These are phyloP conservation scores for Eurosta solidaginis DNA, from an alignment of 1,140 invertebrate species.

Conservation along the genomic window DNA sequence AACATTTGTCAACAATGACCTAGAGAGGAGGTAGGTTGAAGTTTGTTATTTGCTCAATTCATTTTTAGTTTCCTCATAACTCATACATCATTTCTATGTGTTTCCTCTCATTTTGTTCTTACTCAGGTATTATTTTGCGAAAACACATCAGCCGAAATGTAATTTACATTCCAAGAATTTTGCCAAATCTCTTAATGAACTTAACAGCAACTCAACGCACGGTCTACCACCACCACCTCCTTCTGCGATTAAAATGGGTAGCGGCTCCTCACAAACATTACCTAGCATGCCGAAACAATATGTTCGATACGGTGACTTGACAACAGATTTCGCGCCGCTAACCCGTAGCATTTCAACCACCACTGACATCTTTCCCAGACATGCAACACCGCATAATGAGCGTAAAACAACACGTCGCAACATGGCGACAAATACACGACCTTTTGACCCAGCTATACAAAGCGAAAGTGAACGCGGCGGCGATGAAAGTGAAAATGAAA, in stretches of 20 bases:
- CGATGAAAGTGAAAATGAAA: not conserved
- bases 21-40: slow-evolving; percentile 28
- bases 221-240: slow-evolving; percentile 16
- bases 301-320: slow-evolving; percentile 46
- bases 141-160: slow-evolving; percentile 49
- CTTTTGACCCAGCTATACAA: not conserved
- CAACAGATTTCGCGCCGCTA: slow-evolving; percentile 53
- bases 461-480: slow-evolving; percentile 4
- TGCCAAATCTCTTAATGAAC: slow-evolving; percentile 56
- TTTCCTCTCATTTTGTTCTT: not conserved
- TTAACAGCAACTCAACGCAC: slow-evolving; percentile 45
- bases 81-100: not conserved
- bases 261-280: not conserved
- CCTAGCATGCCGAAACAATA: slow-evolving; percentile 2
- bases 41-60: not conserved
- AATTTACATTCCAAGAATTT: slow-evolving; percentile 54
- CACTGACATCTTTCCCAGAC: slow-evolving; percentile 48
- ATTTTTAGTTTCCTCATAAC: not conserved
- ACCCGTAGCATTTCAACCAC: slow-evolving; percentile 57
- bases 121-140: slow-evolving; percentile 54
- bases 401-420: slow-evolving; percentile 33
- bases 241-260: slow-evolving; percentile 29
- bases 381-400: not conserved
- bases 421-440: slow-evolving; percentile 46
- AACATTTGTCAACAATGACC: slow-evolving; percentile 16